A percentile compares a stretch with the other conserved stretches of the same genome.
Evolutionary conservation across 64 coral and sea anemone species (phyloP).

Genomic region (Stichodactyla mertensii): DNA sequence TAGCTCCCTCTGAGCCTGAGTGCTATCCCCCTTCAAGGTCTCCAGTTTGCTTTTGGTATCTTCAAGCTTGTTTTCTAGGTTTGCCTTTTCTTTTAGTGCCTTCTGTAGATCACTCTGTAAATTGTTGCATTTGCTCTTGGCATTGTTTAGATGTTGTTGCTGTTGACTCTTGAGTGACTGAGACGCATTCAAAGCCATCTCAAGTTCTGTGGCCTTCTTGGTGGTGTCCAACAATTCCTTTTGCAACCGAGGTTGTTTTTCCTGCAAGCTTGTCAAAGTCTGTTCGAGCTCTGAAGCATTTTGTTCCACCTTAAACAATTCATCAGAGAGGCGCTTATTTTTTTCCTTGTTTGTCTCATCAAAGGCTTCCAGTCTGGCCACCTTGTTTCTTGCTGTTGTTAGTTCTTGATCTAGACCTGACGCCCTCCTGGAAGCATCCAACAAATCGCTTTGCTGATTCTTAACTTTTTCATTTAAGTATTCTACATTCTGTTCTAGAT

Average conservation of each 20-base stretch:
- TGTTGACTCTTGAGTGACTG: conserved; percentile 47
- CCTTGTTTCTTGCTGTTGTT: conserved; percentile 49
- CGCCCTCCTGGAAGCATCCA: conserved; percentile 46
- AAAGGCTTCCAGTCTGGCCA: conserved; percentile 55
- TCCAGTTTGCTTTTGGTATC: conserved; percentile 31
- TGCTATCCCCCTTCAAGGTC: conserved; percentile 9
- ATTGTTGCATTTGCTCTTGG: conserved; percentile 37
- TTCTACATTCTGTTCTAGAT: conserved; percentile 45
- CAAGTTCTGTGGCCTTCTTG: conserved; percentile 75
- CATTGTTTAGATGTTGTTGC: conserved; percentile 44
- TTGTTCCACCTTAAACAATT: conserved; percentile 59
- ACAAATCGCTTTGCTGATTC: conserved; percentile 47
- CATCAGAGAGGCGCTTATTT: conserved; percentile 42
- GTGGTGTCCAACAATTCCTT: conserved; percentile 65
- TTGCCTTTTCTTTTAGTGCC: conserved; percentile 39
- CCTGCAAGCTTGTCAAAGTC: conserved; percentile 35
- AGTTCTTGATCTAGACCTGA: conserved; percentile 73
- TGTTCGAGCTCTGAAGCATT: conserved; percentile 49
- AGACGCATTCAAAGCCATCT: conserved; percentile 47
- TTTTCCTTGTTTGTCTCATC: conserved; percentile 41
- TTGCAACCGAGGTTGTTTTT: conserved; percentile 67
- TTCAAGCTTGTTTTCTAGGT: conserved; percentile 48
- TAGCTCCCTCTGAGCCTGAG: conserved; percentile 3
- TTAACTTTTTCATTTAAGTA: conserved; percentile 54
- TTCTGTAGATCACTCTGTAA: conserved; percentile 45